phyloP scores from a whole-genome alignment of 2,797 vertebrate species.

The Esox lucius region DNA sequence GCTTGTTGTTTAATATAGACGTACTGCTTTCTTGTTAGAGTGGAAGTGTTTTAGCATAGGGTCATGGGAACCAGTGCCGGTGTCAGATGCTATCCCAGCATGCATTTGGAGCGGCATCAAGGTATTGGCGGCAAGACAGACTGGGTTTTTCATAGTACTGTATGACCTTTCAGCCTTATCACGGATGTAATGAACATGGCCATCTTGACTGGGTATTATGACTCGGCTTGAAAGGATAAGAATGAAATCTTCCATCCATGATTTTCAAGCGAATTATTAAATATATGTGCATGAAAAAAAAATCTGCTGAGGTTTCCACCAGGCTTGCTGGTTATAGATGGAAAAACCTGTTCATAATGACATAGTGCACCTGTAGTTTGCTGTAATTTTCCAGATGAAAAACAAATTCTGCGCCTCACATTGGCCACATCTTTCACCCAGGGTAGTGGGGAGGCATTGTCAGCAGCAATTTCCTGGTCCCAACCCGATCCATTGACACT shows the following conservation, averaged over 20 bases:
- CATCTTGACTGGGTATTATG: conserved; percentile 35
- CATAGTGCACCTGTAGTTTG: no score
- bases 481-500: no score
- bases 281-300: not conserved
- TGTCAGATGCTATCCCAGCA: conserved; percentile 69
- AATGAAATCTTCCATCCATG: not conserved
- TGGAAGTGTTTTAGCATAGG: not conserved
- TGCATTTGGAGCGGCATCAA: conserved; percentile 67
- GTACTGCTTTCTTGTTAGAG: not conserved
- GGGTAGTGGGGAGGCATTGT: no score
- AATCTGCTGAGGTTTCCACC: not conserved
- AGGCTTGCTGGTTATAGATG: no score
- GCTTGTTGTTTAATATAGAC: not conserved
- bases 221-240: conserved; percentile 30
- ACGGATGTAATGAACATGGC: conserved; percentile 47
- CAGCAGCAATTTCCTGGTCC: no score
- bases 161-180: conserved; percentile 59
- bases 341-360: no score
- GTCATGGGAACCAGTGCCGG: conserved; percentile 13
- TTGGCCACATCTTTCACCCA: no score
- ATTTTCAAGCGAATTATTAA: not conserved
- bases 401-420: no score
- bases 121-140: conserved; percentile 51
- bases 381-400: no score
- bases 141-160: conserved; percentile 44